A percentile compares a stretch with the other conserved stretches of the same genome.
phyloP scores from a whole-genome alignment of 2,888 invertebrate genomes.

The Dasysyrphus albostriatus region DNA sequence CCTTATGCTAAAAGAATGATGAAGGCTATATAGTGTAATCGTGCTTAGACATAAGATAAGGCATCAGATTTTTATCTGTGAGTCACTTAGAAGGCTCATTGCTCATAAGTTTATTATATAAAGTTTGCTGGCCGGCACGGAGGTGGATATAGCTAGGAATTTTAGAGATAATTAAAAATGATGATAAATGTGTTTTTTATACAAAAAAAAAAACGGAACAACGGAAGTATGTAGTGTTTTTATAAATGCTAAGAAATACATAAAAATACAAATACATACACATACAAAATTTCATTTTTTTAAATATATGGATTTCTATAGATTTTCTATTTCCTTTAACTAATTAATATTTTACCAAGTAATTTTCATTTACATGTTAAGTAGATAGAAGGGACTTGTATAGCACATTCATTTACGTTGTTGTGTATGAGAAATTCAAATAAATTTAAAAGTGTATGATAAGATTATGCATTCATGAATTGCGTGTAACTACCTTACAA shows the following conservation, averaged over 20 bases:
- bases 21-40: conserved; percentile 7
- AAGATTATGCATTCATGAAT: too few species aligned
- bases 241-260: too few species aligned
- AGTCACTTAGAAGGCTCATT: conserved; percentile 41
- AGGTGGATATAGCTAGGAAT: not conserved
- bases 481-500: too few species aligned
- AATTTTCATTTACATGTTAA: too few species aligned
- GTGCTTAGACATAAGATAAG: conserved; percentile 37
- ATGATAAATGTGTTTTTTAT: conserved; percentile 1
- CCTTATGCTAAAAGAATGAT: not conserved
- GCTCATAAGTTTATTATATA: conserved; percentile 17
- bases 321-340: too few species aligned
- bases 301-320: too few species aligned
- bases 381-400: too few species aligned
- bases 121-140: not conserved
- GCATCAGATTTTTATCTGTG: conserved; percentile 33
- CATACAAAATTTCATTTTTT: too few species aligned
- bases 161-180: not conserved
- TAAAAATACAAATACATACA: too few species aligned
- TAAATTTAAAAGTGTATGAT: not conserved
- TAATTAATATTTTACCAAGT: too few species aligned
- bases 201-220: not conserved
- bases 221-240: not conserved
- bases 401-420: too few species aligned
- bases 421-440: too few species aligned